Conservation (phyloP, 2,797 vertebrate genomes). For the Enteromius radiatus region DNA sequence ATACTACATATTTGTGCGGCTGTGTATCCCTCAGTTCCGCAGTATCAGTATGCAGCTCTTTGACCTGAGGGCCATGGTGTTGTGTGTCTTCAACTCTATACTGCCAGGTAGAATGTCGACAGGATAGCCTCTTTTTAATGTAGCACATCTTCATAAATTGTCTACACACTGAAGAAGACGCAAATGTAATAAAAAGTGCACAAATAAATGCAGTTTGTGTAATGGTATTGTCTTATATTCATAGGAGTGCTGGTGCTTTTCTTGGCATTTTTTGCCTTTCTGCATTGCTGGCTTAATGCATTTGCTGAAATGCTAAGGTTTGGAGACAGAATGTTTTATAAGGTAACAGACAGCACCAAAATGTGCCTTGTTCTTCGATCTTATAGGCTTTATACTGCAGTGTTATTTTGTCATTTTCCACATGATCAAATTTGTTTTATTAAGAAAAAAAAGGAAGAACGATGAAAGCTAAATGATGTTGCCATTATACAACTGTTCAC, state of each 20-base stretch:
- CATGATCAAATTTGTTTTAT: background rate
- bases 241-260: conserved; percentile 89
- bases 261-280: conserved; percentile 90
- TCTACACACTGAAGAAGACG: background rate
- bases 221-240: conserved; percentile 44
- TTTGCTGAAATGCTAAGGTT: conserved; percentile 98
- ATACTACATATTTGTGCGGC: conserved; percentile 93
- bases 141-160: background rate
- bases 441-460: background rate
- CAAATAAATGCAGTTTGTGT: background rate
- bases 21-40: conserved; percentile 90
- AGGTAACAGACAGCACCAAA: conserved; percentile 73
- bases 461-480: background rate
- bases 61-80: conserved; percentile 86
- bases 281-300: conserved; percentile 97
- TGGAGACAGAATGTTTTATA: conserved; percentile 97
- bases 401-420: background rate
- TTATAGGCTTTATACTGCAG: background rate
- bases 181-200: background rate
- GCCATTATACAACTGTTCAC: background rate
- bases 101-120: conserved; percentile 83
- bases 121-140: background rate
- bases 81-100: conserved; percentile 95
- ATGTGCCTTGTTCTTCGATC: background rate
- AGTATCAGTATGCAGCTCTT: conserved; percentile 89